Evolutionary conservation across 2,113 vertebrate species (phyloP).

Genomic region (Peucedramus taeniatus): DNA sequence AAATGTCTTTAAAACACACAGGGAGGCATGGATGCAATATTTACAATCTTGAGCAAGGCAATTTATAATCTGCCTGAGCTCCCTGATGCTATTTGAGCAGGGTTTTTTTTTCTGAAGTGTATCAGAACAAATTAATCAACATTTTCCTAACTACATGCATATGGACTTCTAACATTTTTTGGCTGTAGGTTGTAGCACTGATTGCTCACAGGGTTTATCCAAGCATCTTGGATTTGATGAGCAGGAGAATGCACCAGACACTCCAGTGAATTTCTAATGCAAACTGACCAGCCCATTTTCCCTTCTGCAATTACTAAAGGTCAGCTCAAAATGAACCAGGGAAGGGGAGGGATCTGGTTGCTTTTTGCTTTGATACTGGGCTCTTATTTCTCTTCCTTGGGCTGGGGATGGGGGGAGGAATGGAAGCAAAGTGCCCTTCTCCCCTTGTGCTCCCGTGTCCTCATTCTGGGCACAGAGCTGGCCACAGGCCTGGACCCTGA

Average conservation of each 20-base stretch:
- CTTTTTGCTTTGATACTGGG: not conserved
- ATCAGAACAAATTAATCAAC: constrained; percentile 52
- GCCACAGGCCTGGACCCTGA: not conserved
- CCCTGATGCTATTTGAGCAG: not conserved
- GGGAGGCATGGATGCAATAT: constrained; percentile 11
- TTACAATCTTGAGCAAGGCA: constrained; percentile 24
- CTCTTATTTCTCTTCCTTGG: not conserved
- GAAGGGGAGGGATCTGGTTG: not conserved
- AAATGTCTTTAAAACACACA: constrained; percentile 14
- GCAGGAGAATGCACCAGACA: not conserved
- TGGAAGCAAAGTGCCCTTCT: not conserved
- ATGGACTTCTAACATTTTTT: constrained; percentile 14
- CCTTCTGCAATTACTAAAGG: constrained; percentile 33
- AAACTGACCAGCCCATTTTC: not conserved
- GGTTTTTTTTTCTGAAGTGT: not conserved
- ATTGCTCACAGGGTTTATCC: constrained; percentile 41
- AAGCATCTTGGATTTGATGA: constrained; percentile 23
- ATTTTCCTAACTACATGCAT: not conserved
- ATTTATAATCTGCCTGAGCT: constrained; percentile 13
- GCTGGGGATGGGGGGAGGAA: not conserved
- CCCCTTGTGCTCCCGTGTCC: fast-evolving
- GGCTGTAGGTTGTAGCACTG: not conserved
- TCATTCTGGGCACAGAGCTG: not conserved
- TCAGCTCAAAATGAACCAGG: not conserved
- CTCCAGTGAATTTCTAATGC: constrained; percentile 44